These are phyloP conservation scores for Ostrea edulis DNA, from an alignment of 1,140 invertebrate species.

Conservation along the genomic window DNA sequence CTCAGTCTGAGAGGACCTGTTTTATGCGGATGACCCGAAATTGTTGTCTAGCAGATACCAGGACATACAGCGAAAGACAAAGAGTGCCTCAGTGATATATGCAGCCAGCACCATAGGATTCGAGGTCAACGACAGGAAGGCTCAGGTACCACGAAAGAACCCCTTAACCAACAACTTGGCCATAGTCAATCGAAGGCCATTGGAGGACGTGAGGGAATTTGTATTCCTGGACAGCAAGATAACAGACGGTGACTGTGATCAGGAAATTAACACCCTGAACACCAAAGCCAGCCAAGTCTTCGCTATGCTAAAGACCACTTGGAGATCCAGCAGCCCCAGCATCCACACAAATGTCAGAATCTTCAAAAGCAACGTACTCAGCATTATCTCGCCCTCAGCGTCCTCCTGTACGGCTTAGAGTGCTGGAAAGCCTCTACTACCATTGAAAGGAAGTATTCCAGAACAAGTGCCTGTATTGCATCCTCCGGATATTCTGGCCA, in stretches of 20 bases:
- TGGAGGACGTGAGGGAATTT: not conserved
- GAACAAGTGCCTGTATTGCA: not conserved
- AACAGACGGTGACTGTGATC: too few species aligned
- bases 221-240: too few species aligned
- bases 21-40: not conserved
- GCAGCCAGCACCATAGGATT: too few species aligned
- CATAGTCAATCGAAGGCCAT: not conserved
- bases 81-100: not conserved
- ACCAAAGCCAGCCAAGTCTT: too few species aligned
- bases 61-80: slow-evolving; percentile 41
- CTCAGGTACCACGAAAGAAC: not conserved
- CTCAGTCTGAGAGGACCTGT: not conserved
- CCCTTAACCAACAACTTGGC: not conserved
- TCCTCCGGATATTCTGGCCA: not conserved
- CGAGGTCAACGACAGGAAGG: not conserved
- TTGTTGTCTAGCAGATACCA: slow-evolving; percentile 27
- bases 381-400: too few species aligned
- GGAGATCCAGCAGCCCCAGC: too few species aligned
- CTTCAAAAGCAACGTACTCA: not conserved
- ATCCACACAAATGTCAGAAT: not conserved
- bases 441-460: not conserved
- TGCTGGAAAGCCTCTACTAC: not conserved
- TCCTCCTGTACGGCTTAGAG: not conserved
- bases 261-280: too few species aligned
- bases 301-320: too few species aligned